Percentiles rank a stretch among this genome's conserved stretches.
These are phyloP conservation scores for Carcinoscorpius rotundicauda DNA, from an alignment of 1,140 invertebrate species.

Conservation along the genomic window DNA sequence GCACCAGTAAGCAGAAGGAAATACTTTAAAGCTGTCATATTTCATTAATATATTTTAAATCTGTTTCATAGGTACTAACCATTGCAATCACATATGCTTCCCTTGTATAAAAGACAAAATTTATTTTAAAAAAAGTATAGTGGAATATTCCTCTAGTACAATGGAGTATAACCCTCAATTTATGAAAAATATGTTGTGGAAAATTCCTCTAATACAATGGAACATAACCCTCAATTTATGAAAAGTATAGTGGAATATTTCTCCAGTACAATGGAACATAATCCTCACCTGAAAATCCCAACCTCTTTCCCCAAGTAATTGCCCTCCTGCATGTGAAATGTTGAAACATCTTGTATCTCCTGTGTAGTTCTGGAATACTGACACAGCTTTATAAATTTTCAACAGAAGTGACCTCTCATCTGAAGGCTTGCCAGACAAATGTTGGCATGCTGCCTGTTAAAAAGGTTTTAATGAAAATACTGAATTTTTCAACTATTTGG, in stretches of 20 bases:
- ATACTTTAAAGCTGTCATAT: too few species aligned
- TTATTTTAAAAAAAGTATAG: too few species aligned
- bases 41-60: too few species aligned
- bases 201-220: neutral
- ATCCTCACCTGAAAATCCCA: constrained; percentile 60
- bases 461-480: too few species aligned
- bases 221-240: too few species aligned
- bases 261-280: neutral
- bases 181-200: too few species aligned
- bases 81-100: too few species aligned
- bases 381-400: constrained; percentile 52
- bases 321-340: constrained; percentile 32
- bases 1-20: too few species aligned
- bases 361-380: constrained; percentile 71
- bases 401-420: constrained; percentile 41
- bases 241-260: too few species aligned
- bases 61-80: too few species aligned
- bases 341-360: constrained; percentile 52
- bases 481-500: too few species aligned
- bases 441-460: constrained; percentile 41
- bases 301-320: constrained; percentile 47
- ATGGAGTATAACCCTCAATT: constrained; percentile 23
- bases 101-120: too few species aligned
- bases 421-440: constrained; percentile 34
- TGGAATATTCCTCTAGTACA: neutral